Percentiles rank a stretch among this genome's conserved stretches.
Evolutionary conservation across 2,888 invertebrate genomes (phyloP).

Genomic region (Hybos culiciformis): DNA sequence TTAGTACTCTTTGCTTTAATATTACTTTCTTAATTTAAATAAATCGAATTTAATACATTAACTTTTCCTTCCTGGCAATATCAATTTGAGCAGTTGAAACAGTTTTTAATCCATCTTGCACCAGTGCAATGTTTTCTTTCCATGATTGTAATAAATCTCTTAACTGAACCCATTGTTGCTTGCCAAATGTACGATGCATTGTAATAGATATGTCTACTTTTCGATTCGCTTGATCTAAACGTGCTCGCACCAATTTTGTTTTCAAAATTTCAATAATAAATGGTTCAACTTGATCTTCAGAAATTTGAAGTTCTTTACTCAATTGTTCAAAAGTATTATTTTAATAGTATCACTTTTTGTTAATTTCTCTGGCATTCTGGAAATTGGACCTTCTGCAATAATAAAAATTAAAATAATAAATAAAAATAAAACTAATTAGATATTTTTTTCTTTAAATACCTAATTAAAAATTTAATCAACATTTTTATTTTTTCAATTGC

Average conservation of each 20-base stretch:
- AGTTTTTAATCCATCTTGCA: slow-evolving; percentile 70
- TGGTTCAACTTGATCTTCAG: slow-evolving; percentile 79
- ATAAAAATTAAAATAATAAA: no score
- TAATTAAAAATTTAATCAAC: no score
- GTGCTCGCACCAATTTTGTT: slow-evolving; percentile 81
- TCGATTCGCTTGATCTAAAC: slow-evolving; percentile 79
- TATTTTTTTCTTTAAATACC: no score
- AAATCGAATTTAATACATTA: slow-evolving; percentile 30
- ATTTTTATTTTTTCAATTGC: no score
- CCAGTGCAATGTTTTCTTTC: slow-evolving; percentile 67
- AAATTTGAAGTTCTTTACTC: slow-evolving; percentile 75
- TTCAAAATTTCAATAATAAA: slow-evolving; percentile 94
- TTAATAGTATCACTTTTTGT: no score
- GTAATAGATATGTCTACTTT: slow-evolving; percentile 81
- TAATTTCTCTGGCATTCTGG: no score
- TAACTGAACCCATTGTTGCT: slow-evolving; percentile 84
- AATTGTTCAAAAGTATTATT: slow-evolving; percentile 83
- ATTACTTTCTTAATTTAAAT: no score
- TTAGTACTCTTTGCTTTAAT: no score
- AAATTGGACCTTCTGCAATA: no score
- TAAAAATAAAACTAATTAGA: no score
- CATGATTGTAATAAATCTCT: slow-evolving; percentile 69
- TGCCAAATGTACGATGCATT: slow-evolving; percentile 90
- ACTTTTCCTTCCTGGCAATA: slow-evolving; percentile 29
- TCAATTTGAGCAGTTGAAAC: slow-evolving; percentile 62